These are phyloP conservation scores for Meloidogyne floridensis DNA, from an alignment of 1,140 invertebrate genomes.

Conservation along the genomic window DNA sequence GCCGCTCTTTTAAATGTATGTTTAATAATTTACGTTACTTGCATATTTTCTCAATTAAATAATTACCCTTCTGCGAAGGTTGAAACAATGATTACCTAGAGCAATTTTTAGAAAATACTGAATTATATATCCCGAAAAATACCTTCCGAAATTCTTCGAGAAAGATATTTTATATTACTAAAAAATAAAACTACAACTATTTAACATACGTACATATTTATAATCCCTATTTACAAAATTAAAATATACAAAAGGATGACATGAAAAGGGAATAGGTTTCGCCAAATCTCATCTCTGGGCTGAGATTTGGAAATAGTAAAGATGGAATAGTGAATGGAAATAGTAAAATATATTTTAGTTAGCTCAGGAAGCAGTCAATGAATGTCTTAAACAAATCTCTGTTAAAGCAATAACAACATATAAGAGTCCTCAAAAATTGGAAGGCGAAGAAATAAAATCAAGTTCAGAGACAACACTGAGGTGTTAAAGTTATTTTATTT, in stretches of 20 bases:
- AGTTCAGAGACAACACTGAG: not conserved
- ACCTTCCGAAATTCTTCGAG: no score
- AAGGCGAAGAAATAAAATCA: not conserved
- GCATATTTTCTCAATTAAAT: not conserved
- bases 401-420: not conserved
- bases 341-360: not conserved
- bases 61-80: not conserved
- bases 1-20: not conserved
- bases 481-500: not conserved
- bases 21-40: not conserved
- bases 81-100: no score
- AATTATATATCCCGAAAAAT: no score
- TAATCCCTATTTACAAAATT: no score
- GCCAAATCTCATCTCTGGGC: no score
- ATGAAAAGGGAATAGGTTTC: no score
- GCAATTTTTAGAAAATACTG: no score
- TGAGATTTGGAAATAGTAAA: no score
- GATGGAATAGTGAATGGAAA: not conserved
- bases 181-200: no score
- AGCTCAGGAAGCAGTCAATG: not conserved
- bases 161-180: no score
- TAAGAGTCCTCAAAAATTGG: not conserved
- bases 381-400: not conserved
- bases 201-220: no score
- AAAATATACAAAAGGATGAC: no score